Percentiles rank a stretch among this genome's conserved stretches.
Conservation (phyloP, 2,113 vertebrate species). For the Benitochromis conjunctus region DNA sequence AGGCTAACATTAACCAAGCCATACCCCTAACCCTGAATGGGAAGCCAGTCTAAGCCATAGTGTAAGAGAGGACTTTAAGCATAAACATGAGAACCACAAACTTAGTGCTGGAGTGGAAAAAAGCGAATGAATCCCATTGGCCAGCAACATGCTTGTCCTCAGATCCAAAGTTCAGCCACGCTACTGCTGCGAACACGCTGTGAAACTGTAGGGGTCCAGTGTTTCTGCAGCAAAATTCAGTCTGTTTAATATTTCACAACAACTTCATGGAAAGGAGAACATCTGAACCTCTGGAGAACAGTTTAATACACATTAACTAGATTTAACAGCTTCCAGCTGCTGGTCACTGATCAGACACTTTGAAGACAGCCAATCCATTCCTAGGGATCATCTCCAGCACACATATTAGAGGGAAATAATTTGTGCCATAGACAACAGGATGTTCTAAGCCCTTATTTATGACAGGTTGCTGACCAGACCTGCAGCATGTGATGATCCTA, state of each 20-base stretch:
- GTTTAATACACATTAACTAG: not conserved
- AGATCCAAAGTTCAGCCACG: not conserved
- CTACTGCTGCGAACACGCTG: fast-evolving
- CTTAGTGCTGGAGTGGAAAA: not conserved
- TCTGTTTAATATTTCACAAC: not conserved
- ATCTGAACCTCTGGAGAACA: not conserved
- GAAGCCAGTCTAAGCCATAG: not conserved
- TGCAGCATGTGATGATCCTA: not conserved
- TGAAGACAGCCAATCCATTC: not conserved
- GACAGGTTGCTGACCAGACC: fast-evolving
- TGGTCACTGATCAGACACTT: not conserved
- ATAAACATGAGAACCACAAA: not conserved
- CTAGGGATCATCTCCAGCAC: not conserved
- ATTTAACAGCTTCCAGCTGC: not conserved
- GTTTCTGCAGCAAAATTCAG: not conserved
- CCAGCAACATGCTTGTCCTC: not conserved
- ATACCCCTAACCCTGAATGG: not conserved
- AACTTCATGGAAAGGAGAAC: not conserved
- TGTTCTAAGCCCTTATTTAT: not conserved
- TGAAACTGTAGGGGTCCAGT: not conserved
- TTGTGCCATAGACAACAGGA: not conserved
- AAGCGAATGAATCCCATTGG: not conserved
- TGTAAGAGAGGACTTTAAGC: not conserved
- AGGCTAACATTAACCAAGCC: not conserved
- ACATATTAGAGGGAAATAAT: not conserved